Evolutionary conservation across 2,113 vertebrate species (phyloP).

Genomic region (Cygnus atratus): DNA sequence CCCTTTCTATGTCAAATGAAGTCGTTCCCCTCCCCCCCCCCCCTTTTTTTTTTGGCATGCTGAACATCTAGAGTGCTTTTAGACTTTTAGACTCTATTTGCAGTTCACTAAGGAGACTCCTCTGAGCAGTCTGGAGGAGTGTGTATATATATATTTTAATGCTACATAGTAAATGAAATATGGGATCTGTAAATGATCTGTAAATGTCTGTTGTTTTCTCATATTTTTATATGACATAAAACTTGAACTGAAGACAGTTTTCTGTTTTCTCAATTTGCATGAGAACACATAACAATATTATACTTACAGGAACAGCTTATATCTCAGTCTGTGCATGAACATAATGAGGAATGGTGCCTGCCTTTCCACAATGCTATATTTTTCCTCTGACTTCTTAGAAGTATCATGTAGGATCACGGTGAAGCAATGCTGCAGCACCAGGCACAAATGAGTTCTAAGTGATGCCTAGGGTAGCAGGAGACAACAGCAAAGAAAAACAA

Average conservation of each 20-base stretch:
- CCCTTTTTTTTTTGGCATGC: neutral
- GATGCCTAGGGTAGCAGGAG: neutral
- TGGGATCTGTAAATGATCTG: neutral
- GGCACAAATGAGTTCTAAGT: neutral
- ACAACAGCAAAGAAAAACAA: neutral
- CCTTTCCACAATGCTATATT: neutral
- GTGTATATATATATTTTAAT: neutral
- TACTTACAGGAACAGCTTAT: neutral
- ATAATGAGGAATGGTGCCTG: neutral
- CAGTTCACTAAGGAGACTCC: neutral
- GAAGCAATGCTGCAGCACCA: neutral
- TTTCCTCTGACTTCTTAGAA: neutral
- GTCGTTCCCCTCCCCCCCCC: no score
- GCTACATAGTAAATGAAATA: neutral
- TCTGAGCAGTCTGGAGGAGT: neutral
- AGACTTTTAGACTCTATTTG: neutral
- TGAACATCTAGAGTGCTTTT: neutral
- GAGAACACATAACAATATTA: neutral
- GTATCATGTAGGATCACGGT: neutral
- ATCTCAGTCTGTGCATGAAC: neutral
- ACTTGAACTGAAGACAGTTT: neutral
- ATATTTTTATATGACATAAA: neutral
- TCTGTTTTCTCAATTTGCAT: neutral
- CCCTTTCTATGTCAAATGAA: neutral
- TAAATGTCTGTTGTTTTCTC: neutral